A percentile compares a stretch with the other conserved stretches of the same genome.
These are phyloP conservation scores for Silurus glanis DNA, from an alignment of 2,113 vertebrate genomes.

Conservation along the genomic window DNA sequence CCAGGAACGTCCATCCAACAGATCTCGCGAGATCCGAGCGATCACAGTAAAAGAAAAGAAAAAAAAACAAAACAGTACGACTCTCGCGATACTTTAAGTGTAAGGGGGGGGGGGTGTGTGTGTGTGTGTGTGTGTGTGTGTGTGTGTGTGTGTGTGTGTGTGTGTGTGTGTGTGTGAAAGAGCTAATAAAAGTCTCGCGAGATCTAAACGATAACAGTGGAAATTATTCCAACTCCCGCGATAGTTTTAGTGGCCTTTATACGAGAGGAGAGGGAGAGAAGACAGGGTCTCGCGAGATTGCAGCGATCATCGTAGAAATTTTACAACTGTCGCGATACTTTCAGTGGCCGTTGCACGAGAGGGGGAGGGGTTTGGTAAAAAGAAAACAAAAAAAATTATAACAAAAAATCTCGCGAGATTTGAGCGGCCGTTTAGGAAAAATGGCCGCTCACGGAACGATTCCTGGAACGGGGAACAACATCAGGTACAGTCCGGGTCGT, in stretches of 20 bases:
- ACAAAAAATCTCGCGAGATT: slow-evolving; percentile 65
- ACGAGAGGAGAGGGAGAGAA: no score
- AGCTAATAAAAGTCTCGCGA: no score
- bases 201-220: no score
- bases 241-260: no score
- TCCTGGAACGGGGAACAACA: slow-evolving; percentile 65
- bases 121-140: no score
- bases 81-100: slow-evolving; percentile 42
- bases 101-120: neutral
- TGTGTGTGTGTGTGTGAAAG: no score
- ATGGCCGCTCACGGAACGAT: slow-evolving; percentile 74
- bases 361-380: neutral
- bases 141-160: no score
- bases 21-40: slow-evolving; percentile 6
- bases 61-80: neutral
- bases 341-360: neutral
- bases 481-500: slow-evolving; percentile 56
- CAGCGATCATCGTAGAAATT: neutral
- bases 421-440: slow-evolving; percentile 64
- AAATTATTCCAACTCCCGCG: no score
- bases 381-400: neutral
- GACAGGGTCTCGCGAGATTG: slow-evolving; percentile 17
- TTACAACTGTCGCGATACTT: slow-evolving; percentile 41
- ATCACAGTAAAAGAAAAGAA: neutral
- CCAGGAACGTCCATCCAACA: neutral